Percentiles rank a stretch among this genome's conserved stretches.
These are phyloP conservation scores for Hoplostethus atlanticus DNA, from an alignment of 2,797 vertebrate genomes.

Conservation along the genomic window DNA sequence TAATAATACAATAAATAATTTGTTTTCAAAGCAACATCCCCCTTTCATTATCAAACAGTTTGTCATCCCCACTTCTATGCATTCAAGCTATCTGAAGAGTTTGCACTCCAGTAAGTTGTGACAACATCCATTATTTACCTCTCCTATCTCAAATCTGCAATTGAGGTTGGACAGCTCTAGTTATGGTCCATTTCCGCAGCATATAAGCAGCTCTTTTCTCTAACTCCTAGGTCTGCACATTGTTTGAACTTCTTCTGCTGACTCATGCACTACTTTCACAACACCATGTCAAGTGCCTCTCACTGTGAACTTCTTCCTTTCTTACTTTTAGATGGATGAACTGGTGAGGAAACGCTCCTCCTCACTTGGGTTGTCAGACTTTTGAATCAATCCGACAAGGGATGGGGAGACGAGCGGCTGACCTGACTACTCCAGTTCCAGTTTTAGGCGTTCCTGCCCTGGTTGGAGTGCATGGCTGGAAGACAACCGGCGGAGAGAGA, in stretches of 20 bases:
- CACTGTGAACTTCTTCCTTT: conserved; percentile 67
- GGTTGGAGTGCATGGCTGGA: conserved; percentile 80
- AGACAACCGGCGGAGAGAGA: conserved; percentile 72
- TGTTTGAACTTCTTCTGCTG: conserved; percentile 62
- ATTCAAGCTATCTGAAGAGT: conserved; percentile 29
- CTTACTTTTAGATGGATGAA: conserved; percentile 71
- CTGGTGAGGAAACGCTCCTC: conserved; percentile 52
- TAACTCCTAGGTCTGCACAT: conserved; percentile 43
- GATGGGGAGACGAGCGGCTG: conserved; percentile 85
- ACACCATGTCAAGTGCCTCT: conserved; percentile 35
- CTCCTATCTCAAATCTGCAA: conserved; percentile 32
- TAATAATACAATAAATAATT: conserved; percentile 40
- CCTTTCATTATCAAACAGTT: conserved; percentile 29
- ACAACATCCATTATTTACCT: conserved; percentile 14
- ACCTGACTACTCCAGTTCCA: conserved; percentile 83
- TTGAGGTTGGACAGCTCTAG: conserved; percentile 41
- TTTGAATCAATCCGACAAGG: conserved; percentile 56
- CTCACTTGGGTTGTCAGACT: conserved; percentile 44
- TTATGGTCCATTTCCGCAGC: conserved; percentile 53
- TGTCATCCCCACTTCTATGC: neutral
- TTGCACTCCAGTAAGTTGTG: conserved; percentile 15
- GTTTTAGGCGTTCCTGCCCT: conserved; percentile 84
- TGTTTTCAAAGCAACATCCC: conserved; percentile 29
- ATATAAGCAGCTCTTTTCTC: conserved; percentile 24
- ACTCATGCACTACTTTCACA: conserved; percentile 48